Evolutionary conservation across 2,888 invertebrate genomes (phyloP).

Genomic region (Tenodera sinensis): DNA sequence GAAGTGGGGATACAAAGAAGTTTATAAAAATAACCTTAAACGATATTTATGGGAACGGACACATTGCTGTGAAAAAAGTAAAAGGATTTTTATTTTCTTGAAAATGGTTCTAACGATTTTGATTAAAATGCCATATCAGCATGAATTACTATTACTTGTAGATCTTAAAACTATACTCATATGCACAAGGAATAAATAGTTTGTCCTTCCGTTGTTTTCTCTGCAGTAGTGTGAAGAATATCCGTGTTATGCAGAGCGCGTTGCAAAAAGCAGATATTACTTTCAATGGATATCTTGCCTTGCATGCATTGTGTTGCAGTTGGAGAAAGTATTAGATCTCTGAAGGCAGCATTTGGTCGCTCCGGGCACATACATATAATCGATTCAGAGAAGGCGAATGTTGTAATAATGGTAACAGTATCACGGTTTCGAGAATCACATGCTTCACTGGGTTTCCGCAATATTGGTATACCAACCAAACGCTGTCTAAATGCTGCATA

Average conservation of each 20-base stretch:
- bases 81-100: too few species aligned
- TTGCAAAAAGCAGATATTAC: background rate
- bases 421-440: background rate
- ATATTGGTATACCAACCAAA: background rate
- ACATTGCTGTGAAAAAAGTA: too few species aligned
- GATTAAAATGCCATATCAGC: too few species aligned
- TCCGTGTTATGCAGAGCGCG: background rate
- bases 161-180: too few species aligned
- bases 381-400: background rate
- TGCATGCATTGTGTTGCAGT: background rate
- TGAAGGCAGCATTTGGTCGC: background rate
- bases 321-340: background rate
- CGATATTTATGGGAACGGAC: too few species aligned
- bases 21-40: too few species aligned
- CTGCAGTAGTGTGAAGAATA: too few species aligned
- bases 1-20: too few species aligned
- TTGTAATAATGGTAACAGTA: background rate
- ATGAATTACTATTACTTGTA: too few species aligned
- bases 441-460: background rate
- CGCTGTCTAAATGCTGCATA: background rate
- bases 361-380: background rate
- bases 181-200: too few species aligned
- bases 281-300: background rate
- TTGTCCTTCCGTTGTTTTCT: too few species aligned
- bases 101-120: too few species aligned